These are phyloP conservation scores for Leptarthrus brevirostris DNA, from an alignment of 2,888 invertebrate genomes.

Conservation along the genomic window DNA sequence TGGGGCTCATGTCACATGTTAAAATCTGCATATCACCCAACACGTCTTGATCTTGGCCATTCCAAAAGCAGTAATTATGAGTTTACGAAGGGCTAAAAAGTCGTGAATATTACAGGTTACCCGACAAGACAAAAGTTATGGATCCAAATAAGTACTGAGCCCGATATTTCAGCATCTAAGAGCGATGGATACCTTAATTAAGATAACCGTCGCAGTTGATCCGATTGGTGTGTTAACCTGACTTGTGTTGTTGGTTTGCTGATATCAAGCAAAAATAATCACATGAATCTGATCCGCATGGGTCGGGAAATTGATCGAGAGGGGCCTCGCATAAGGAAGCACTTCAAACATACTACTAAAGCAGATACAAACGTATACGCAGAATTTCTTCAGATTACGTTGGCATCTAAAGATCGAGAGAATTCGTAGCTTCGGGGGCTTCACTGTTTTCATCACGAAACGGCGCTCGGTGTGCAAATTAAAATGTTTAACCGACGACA, in stretches of 20 bases:
- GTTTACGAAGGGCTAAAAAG: conserved; percentile 10
- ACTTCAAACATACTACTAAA: background rate
- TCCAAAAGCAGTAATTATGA: conserved; percentile 2
- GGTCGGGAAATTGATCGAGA: conserved; percentile 4
- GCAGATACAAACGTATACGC: background rate
- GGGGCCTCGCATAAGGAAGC: conserved; percentile 1
- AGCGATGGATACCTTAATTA: conserved; percentile 45
- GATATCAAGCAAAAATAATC: conserved; percentile 28
- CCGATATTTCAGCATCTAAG: conserved; percentile 31
- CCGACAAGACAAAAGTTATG: conserved; percentile 47
- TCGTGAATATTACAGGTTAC: conserved; percentile 38
- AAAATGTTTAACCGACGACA: conserved; percentile 1
- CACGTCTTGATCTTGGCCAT: conserved; percentile 15
- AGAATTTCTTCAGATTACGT: background rate
- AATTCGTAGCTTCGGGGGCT: conserved; percentile 24
- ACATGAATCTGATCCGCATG: conserved; percentile 34
- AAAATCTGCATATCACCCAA: conserved; percentile 37
- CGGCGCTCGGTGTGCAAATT: conserved; percentile 44
- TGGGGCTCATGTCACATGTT: conserved; percentile 29
- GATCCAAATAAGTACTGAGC: conserved; percentile 8
- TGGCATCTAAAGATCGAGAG: conserved; percentile 26
- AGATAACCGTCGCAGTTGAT: conserved; percentile 41
- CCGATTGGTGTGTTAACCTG: conserved; percentile 25
- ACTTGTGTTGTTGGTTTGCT: background rate
- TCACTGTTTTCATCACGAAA: conserved; percentile 18